A percentile compares a stretch with the other conserved stretches of the same genome.
Evolutionary conservation across 1,140 invertebrate species (phyloP).

Genomic region (Melitaea cinxia): DNA sequence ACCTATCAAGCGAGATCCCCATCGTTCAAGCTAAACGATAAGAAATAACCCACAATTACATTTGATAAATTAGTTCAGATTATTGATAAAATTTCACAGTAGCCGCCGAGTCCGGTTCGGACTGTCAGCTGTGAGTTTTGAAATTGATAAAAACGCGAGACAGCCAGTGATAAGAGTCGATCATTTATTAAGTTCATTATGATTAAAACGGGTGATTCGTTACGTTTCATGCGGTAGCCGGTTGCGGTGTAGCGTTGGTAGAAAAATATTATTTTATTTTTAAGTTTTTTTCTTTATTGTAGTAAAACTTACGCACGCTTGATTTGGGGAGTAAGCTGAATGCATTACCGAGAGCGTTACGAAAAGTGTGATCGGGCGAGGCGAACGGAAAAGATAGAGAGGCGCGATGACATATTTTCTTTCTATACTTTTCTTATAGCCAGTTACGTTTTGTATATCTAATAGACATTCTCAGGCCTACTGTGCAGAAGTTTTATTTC

Average conservation of each 20-base stretch:
- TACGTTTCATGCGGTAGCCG: conserved; percentile 56
- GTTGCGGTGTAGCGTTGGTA: conserved; percentile 40
- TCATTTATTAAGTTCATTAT: conserved; percentile 57
- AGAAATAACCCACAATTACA: conserved; percentile 31
- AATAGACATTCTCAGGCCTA: no score
- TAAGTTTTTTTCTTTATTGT: no score
- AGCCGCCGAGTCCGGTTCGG: conserved; percentile 22
- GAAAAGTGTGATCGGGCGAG: no score
- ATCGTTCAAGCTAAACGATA: background rate
- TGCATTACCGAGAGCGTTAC: no score
- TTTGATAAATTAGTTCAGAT: conserved; percentile 37
- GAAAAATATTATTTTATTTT: conserved; percentile 10
- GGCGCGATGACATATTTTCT: no score
- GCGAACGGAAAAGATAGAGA: no score
- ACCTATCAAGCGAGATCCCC: background rate
- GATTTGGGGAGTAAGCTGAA: no score
- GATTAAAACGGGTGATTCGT: conserved; percentile 50
- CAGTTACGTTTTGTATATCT: no score
- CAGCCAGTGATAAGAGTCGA: conserved; percentile 43
- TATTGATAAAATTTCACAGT: conserved; percentile 32
- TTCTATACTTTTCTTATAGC: no score
- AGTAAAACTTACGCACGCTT: no score
- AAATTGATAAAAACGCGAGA: conserved; percentile 31
- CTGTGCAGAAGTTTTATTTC: no score
- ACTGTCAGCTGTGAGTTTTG: conserved; percentile 26